Evolutionary conservation across 2,888 invertebrate species (phyloP).

Genomic region (Argynnis bischoffii): DNA sequence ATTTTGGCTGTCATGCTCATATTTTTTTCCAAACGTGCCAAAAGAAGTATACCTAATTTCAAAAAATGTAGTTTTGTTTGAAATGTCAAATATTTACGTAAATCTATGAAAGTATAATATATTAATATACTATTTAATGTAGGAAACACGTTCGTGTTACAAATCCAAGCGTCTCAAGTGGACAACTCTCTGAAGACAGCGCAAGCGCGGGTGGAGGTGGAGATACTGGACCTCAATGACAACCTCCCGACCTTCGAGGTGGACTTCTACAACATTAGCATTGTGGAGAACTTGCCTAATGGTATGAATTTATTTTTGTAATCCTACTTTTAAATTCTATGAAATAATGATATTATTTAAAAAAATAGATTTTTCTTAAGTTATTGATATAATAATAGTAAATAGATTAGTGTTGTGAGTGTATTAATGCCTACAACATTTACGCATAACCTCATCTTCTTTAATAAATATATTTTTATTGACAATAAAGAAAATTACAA

Average conservation of each 20-base stretch:
- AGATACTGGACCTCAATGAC: slow-evolving; percentile 90
- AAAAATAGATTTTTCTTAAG: too few species aligned
- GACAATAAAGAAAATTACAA: too few species aligned
- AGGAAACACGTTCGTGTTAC: slow-evolving; percentile 88
- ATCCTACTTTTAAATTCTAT: not conserved
- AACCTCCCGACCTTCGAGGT: slow-evolving; percentile 94
- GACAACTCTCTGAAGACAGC: slow-evolving; percentile 90
- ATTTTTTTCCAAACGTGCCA: too few species aligned
- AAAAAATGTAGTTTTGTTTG: too few species aligned
- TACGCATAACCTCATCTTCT: too few species aligned
- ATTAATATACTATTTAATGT: slow-evolving; percentile 20
- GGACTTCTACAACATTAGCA: slow-evolving; percentile 94
- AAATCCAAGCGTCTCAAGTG: slow-evolving; percentile 90
- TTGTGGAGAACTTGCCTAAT: slow-evolving; percentile 94
- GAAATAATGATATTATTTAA: not conserved
- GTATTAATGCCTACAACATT: too few species aligned
- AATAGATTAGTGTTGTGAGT: too few species aligned
- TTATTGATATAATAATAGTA: too few species aligned
- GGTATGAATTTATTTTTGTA: slow-evolving; percentile 69
- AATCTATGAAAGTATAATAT: not conserved
- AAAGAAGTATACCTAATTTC: too few species aligned
- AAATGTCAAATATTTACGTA: too few species aligned
- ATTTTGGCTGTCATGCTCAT: too few species aligned
- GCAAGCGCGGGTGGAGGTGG: slow-evolving; percentile 87
- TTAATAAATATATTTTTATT: too few species aligned